These are phyloP conservation scores for Pseudomyrmex cubaensis DNA, from an alignment of 1,140 invertebrate species.

Conservation along the genomic window DNA sequence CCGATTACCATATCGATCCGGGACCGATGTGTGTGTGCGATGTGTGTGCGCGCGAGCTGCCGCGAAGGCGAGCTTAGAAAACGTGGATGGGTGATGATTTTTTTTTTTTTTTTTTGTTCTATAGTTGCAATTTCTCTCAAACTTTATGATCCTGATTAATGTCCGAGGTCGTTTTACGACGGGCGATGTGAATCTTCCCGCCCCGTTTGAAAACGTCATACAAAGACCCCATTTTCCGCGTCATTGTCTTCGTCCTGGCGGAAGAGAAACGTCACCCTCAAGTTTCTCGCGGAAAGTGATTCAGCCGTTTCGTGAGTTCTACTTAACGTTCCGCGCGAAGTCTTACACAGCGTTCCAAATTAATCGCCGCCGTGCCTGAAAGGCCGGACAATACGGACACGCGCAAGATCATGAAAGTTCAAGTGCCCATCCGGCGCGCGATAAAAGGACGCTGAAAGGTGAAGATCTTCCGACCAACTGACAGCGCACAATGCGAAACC, in stretches of 20 bases:
- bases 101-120: neutral
- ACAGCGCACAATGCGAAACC: constrained; percentile 20
- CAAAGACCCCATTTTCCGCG: constrained; percentile 52
- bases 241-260: constrained; percentile 49
- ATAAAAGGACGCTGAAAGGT: constrained; percentile 50
- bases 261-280: neutral
- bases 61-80: no score
- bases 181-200: neutral
- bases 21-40: neutral
- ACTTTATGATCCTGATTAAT: constrained; percentile 40
- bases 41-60: neutral
- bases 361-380: constrained; percentile 29
- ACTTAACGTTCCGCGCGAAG: constrained; percentile 25
- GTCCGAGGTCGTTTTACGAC: neutral
- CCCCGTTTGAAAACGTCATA: constrained; percentile 46
- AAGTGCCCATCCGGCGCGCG: constrained; percentile 24
- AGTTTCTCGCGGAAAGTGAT: constrained; percentile 48
- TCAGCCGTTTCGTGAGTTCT: constrained; percentile 54
- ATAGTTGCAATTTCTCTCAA: neutral
- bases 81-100: neutral
- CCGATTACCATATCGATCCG: constrained; percentile 41
- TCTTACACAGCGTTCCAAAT: constrained; percentile 30
- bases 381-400: constrained; percentile 36
- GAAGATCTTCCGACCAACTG: constrained; percentile 41
- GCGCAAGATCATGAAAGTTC: constrained; percentile 56